Evolutionary conservation across 2,888 invertebrate species (phyloP), one percentile per base, ranked within the genome.

Genomic region (Hypolimnas misippus): DNA sequence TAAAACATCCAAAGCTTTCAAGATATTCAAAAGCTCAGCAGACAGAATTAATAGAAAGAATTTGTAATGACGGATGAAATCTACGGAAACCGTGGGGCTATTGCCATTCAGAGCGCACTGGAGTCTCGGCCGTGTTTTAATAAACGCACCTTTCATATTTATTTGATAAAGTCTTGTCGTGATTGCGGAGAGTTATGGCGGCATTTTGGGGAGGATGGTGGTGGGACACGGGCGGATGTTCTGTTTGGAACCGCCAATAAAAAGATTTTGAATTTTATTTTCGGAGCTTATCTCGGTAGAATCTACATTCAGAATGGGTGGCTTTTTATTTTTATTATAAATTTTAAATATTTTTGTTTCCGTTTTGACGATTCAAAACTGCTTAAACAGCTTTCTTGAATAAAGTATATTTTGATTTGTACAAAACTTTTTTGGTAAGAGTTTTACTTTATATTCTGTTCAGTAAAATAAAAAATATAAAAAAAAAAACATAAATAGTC

Each of bases 161-260:
- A 74, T 76, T 76, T 75, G 74, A 75, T 74, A 72, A 76, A 76
- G 72, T 72, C 73, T 73, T 67, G 72, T 65, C 71, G 71, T 71
- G 76, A 76, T 76, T 75, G 72, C 71, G 71, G 46, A 51, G 60
- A 58, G 57, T 57, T 65, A 51, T 62, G 65, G 42, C 61, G 59
- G 42, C 63, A 42, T 72, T 54, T 75, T 62, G 64, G 61, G 63
- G 68, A 64, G 67, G 62, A 69, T 52, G 51, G 54, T 12, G 21
- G 66, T n/a, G 5, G 67, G 57, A 69, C 33, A 74, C 67, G 68
- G 66, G n/a, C 0, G 1, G 2, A 10, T 53, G 56, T 67, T 66
- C 35, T 46, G 42, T 25, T 46, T 21, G 3, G 16, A 3, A 33
- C 2, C 17, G 29, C 38, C 53, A 16, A n/a, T n/a, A n/a, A n/a